phyloP scores from a whole-genome alignment of 2,797 vertebrate genomes.

The Poeciliopsis turneri region DNA sequence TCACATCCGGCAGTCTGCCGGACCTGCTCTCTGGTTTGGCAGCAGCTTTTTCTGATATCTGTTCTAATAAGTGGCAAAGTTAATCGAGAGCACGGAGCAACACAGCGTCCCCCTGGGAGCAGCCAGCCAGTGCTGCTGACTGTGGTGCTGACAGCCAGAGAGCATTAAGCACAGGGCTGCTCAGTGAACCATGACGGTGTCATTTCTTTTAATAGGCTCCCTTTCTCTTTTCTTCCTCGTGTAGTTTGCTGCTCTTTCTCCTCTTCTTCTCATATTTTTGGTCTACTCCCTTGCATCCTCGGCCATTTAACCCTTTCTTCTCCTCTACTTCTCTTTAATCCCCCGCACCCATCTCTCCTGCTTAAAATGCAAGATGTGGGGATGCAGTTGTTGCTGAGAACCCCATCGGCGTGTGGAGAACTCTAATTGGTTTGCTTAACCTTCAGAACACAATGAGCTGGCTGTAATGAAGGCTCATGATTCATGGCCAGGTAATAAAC shows the following conservation, averaged over 20 bases:
- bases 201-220: constrained; percentile 81
- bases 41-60: constrained; percentile 64
- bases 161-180: constrained; percentile 75
- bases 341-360: constrained; percentile 50
- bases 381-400: constrained; percentile 73
- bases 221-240: constrained; percentile 58
- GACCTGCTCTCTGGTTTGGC: constrained; percentile 66
- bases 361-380: constrained; percentile 76
- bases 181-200: constrained; percentile 78
- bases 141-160: constrained; percentile 73
- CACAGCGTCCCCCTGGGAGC: constrained; percentile 69
- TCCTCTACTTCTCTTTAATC: constrained; percentile 48
- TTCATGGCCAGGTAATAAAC: constrained; percentile 80
- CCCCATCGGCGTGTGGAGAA: constrained; percentile 73
- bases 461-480: constrained; percentile 80
- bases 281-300: constrained; percentile 29
- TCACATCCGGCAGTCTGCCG: constrained; percentile 42
- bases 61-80: constrained; percentile 75
- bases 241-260: constrained; percentile 36
- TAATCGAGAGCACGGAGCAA: constrained; percentile 75
- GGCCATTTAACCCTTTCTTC: constrained; percentile 33
- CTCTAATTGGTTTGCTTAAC: constrained; percentile 84
- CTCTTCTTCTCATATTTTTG: constrained; percentile 23
- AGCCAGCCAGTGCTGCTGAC: constrained; percentile 69
- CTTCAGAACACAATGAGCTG: constrained; percentile 82